Base-by-base conservation (phyloP, 2,888 invertebrate genomes). In the Gari tellinella region DNA sequence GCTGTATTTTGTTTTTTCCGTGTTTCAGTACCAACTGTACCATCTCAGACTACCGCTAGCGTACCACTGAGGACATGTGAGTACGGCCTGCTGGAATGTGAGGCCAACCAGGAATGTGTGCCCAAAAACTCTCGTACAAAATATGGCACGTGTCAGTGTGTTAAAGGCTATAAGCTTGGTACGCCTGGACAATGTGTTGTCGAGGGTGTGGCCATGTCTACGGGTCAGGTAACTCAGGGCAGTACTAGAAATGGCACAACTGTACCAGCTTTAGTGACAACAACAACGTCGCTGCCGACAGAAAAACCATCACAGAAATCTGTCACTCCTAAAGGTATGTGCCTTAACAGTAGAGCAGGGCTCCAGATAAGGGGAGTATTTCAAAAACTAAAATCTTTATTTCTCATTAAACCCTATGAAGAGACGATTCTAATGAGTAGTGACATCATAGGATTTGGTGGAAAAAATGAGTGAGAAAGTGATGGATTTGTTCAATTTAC, bases 81-180 rank as follows among this genome's bases (percentile, higher is more conserved):
- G 43, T 52, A 41, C n/a, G 77, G 77, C 25, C 49, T 77, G 10
- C 31, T 48, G 5, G 10, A 64, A 10, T 77, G 77, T 55, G 66
- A 58, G 17, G 10, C 23, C 19, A 43, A 77, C 49, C 46, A 48
- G 19, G 51, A 55, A 8, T 75, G 75, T 62, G 45, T 69, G 15
- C 43, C 25, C 8, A 15, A 19, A 21, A 55, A 51, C 3, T 53
- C 53, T 2, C 51, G 53, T 41, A 40, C 64, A 15, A 57, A 37
- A 19, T 23, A 40, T 21, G 77, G 77, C 2, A 17, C 26, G 1
- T 77, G 77, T 51, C 46, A 41, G 19, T 77, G 77, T 40, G 23
- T 40, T 19, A 31, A 41, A 15, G 72, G 69, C 12, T 77, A 56
- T 37, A 38, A 26, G 5, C 31, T 53, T 25, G 41, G 58, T 40